Evolutionary conservation across 1,140 invertebrate genomes (phyloP).

Genomic region (Drosophila kurseongensis): DNA sequence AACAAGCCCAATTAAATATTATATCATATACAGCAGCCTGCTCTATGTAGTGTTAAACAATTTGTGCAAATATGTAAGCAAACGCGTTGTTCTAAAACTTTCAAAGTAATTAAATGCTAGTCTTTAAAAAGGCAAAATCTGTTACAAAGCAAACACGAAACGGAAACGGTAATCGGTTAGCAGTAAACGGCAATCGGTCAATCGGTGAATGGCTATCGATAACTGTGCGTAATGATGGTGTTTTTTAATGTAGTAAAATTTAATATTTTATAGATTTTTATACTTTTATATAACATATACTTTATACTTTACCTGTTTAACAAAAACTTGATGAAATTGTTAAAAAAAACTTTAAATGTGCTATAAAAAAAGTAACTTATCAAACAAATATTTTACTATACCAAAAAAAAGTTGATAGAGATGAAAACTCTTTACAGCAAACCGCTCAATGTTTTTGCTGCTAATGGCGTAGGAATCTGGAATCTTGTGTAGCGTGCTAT

Average conservation of each 20-base stretch:
- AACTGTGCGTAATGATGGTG: constrained; percentile 53
- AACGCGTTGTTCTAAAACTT: constrained; percentile 71
- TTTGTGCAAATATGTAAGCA: constrained; percentile 68
- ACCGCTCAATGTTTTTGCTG: constrained; percentile 75
- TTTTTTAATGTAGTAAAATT: constrained; percentile 81
- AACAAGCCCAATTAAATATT: constrained; percentile 50
- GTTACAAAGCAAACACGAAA: constrained; percentile 48
- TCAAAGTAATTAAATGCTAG: constrained; percentile 76
- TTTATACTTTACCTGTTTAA: constrained; percentile 82
- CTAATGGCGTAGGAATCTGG: constrained; percentile 54
- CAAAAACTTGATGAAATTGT: constrained; percentile 47
- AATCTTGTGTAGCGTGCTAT: constrained; percentile 73
- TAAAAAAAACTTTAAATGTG: constrained; percentile 65
- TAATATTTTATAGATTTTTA: constrained; percentile 83
- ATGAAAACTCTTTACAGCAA: constrained; percentile 51
- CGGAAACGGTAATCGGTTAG: constrained; percentile 17
- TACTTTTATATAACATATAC: constrained; percentile 81
- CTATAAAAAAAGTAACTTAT: constrained; percentile 67
- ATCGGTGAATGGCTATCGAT: constrained; percentile 18
- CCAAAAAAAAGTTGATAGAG: constrained; percentile 37
- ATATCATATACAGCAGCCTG: constrained; percentile 62
- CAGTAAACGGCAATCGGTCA: constrained; percentile 19
- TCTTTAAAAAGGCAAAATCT: constrained; percentile 65
- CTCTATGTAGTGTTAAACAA: constrained; percentile 70
- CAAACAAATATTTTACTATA: constrained; percentile 73